Percentiles rank a stretch among this genome's conserved stretches.
Conservation (phyloP, 2,797 vertebrate genomes). For the Merluccius polli region DNA sequence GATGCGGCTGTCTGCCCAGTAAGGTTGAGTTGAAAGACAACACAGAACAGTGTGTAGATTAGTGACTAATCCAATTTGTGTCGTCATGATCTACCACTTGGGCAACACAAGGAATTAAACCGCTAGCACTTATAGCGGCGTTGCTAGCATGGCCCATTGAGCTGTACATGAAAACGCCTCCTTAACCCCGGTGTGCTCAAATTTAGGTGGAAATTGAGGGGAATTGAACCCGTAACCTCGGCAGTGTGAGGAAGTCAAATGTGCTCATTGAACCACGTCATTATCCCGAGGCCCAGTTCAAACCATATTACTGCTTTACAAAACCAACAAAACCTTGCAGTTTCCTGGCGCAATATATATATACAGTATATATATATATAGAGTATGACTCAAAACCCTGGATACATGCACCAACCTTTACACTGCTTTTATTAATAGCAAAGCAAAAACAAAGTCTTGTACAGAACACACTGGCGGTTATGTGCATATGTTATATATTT, state of each 20-base stretch:
- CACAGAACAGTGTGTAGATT: background rate
- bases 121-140: background rate
- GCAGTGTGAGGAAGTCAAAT: background rate
- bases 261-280: background rate
- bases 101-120: background rate
- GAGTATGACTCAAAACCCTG: background rate
- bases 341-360: background rate
- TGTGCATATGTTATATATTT: background rate
- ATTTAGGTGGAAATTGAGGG: background rate
- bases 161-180: background rate
- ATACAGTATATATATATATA: no score
- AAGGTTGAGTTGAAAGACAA: conserved; percentile 40
- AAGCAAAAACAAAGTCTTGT: background rate
- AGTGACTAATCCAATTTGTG: background rate
- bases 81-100: background rate
- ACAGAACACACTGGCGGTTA: no score
- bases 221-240: background rate
- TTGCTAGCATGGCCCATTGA: background rate
- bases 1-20: conserved; percentile 62
- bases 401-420: background rate
- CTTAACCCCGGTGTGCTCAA: background rate
- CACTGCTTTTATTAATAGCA: background rate
- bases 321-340: background rate
- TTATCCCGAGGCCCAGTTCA: background rate
- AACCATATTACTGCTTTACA: background rate